phyloP scores from a whole-genome alignment of 2,113 vertebrate species.

The Clarias magur region DNA sequence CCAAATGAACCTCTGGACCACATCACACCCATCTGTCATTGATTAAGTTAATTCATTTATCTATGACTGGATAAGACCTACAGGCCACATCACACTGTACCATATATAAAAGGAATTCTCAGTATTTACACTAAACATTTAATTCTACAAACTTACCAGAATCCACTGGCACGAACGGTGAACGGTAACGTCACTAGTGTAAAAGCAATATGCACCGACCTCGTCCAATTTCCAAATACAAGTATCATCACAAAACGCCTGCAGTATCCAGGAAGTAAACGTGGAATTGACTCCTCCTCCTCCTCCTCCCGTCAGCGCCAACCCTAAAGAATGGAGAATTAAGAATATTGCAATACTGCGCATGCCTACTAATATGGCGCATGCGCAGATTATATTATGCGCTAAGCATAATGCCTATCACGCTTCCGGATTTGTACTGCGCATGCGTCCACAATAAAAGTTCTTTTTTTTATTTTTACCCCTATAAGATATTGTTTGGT shows the following conservation, averaged over 20 bases:
- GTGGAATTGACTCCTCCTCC: not conserved
- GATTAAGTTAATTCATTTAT: not conserved
- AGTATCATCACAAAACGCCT: slow-evolving; percentile 56
- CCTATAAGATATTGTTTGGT: not conserved
- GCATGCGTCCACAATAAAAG: not conserved
- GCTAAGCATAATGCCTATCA: too few species aligned
- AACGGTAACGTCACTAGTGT: slow-evolving; percentile 64
- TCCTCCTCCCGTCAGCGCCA: not conserved
- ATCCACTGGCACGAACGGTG: slow-evolving; percentile 32
- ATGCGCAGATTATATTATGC: not conserved
- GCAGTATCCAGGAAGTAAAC: slow-evolving; percentile 31
- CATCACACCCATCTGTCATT: not conserved
- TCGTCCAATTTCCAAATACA: slow-evolving; percentile 47
- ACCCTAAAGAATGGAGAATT: too few species aligned
- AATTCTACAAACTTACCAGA: slow-evolving; percentile 54
- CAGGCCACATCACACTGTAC: not conserved
- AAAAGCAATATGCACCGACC: slow-evolving; percentile 61
- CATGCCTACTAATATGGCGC: not conserved
- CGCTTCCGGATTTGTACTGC: not conserved
- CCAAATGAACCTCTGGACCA: not conserved
- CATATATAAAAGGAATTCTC: not conserved
- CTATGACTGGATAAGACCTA: not conserved
- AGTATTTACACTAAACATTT: not conserved
- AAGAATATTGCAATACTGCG: not conserved
- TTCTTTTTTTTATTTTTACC: not conserved